A percentile compares a stretch with the other conserved stretches of the same genome.
Evolutionary conservation across 2,113 vertebrate genomes (phyloP).

Genomic region (Hiodon tergisus): DNA sequence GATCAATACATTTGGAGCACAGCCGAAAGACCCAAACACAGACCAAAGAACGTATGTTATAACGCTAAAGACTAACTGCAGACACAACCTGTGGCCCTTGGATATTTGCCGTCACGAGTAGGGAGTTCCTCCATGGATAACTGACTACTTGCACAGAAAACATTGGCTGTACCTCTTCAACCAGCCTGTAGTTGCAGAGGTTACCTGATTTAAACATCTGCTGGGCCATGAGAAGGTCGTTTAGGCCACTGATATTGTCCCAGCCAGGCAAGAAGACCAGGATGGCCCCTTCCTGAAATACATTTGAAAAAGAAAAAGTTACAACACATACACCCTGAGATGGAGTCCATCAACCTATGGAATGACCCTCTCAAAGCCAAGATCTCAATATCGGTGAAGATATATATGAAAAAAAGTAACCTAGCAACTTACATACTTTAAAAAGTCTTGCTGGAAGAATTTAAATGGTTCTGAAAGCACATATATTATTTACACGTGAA

Average conservation of each 20-base stretch:
- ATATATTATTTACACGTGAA: no score
- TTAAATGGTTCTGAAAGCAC: no score
- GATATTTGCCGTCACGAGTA: no score
- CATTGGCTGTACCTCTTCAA: background rate
- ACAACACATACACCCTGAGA: constrained; percentile 19
- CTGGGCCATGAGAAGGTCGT: constrained; percentile 86
- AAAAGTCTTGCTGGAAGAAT: no score
- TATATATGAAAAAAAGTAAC: no score
- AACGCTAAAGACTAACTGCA: no score
- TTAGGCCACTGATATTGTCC: constrained; percentile 92
- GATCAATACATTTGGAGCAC: background rate
- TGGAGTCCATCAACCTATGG: background rate
- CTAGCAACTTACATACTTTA: no score
- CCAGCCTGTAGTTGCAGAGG: background rate
- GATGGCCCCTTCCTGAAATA: constrained; percentile 85
- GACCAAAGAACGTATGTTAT: background rate
- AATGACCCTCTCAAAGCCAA: no score
- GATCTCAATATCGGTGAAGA: no score
- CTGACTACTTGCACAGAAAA: no score
- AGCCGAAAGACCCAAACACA: background rate
- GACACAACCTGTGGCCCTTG: no score
- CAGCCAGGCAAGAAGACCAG: constrained; percentile 94
- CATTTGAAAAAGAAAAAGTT: background rate
- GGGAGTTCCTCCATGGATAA: no score
- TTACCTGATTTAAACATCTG: constrained; percentile 94